Evolutionary conservation across 2,888 invertebrate genomes (phyloP).

Genomic region (Antheraea yamamai): DNA sequence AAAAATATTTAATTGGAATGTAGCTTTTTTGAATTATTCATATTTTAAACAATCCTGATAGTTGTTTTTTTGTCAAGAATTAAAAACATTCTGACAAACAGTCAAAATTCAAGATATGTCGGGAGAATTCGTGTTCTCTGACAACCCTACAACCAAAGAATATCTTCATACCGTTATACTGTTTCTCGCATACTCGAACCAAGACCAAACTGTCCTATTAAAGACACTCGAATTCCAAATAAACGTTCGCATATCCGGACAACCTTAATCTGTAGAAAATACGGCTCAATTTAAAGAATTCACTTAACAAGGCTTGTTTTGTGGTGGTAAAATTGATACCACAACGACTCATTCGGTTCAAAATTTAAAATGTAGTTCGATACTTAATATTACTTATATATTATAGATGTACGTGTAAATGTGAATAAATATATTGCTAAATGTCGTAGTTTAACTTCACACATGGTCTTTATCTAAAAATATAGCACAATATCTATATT

Average conservation of each 20-base stretch:
- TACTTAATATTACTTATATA: background rate
- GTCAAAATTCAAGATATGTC: too few relatives aligned
- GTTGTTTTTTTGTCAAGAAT: too few relatives aligned
- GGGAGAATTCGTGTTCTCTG: too few relatives aligned
- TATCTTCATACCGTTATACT: background rate
- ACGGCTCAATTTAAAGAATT: background rate
- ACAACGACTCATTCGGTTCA: background rate
- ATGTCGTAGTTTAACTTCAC: too few relatives aligned
- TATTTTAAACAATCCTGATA: too few relatives aligned
- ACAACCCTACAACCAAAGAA: background rate
- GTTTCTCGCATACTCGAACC: background rate
- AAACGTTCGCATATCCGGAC: background rate
- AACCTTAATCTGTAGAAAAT: background rate
- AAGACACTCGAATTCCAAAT: slow-evolving; percentile 12
- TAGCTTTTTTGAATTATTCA: too few relatives aligned
- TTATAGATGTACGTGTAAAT: background rate
- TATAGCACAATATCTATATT: too few relatives aligned
- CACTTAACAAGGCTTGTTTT: too few relatives aligned
- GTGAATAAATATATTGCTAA: background rate
- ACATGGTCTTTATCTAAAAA: too few relatives aligned
- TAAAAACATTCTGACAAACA: too few relatives aligned
- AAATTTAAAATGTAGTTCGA: background rate
- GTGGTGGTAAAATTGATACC: background rate
- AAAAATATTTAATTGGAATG: too few relatives aligned
- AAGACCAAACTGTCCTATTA: slow-evolving; percentile 2